A percentile compares a stretch with the other conserved stretches of the same genome.
phyloP scores from a whole-genome alignment of 2,113 vertebrate species.

The Nerophis lumbriciformis region DNA sequence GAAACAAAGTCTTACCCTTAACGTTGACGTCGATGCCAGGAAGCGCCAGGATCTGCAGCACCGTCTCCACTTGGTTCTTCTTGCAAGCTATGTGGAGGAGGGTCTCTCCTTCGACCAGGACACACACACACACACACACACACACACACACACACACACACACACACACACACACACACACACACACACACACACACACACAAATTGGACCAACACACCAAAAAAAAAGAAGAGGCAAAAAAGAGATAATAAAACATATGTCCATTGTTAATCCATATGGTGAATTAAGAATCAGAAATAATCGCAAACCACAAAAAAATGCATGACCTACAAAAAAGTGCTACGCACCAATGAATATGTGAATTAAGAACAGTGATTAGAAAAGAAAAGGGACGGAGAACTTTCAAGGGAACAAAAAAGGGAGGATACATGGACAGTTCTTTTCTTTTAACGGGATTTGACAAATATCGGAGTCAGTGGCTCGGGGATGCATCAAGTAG shows the following conservation, averaged over 20 bases:
- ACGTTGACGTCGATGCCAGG: constrained; percentile 85
- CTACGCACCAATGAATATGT: constrained; percentile 55
- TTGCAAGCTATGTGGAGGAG: constrained; percentile 88
- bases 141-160: neutral
- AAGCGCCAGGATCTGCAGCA: constrained; percentile 81
- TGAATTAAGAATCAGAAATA: constrained; percentile 43
- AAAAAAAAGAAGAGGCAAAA: constrained; percentile 49
- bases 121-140: constrained; percentile 17
- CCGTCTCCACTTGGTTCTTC: constrained; percentile 87
- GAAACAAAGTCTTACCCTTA: constrained; percentile 81
- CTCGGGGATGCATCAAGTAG: constrained; percentile 23
- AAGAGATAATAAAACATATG: constrained; percentile 63
- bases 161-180: neutral
- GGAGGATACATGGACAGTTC: constrained; percentile 30
- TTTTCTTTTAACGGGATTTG: constrained; percentile 28
- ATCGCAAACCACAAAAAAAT: constrained; percentile 40
- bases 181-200: constrained; percentile 1
- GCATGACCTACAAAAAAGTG: constrained; percentile 56
- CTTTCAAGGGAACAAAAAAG: constrained; percentile 41
- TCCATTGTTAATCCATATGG: constrained; percentile 46
- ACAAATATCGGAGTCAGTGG: constrained; percentile 36
- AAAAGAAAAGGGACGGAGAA: constrained; percentile 38
- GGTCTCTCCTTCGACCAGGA: constrained; percentile 86
- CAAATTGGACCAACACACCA: constrained; percentile 45
- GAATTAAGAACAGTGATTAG: constrained; percentile 54